Evolutionary conservation across 1,140 invertebrate genomes (phyloP), one percentile per base, ranked within the genome.

Genomic region (Aphidius gifuensis): DNA sequence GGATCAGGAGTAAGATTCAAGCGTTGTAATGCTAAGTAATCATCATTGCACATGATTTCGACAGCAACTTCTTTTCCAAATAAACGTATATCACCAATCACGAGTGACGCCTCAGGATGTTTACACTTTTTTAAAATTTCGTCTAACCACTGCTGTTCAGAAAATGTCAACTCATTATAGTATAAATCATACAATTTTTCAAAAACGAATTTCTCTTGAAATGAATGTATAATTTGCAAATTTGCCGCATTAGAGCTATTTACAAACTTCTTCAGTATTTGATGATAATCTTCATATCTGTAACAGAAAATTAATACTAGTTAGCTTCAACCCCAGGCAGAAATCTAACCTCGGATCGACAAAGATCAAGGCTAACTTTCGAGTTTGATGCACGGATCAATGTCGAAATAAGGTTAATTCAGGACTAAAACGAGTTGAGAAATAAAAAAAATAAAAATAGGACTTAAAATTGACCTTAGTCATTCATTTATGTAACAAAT

Each of bases 211-310:
- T 21, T 40, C 4, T 32, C 39, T 16, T 49, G 48, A 21, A 60
- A 64, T 23, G 23, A 54, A 23, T 64, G 42, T 5, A 51, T 16
- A 47, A 64, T 60, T 64, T 64, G 63, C n/a, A 54, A 6, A 5
- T 42, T 11, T 6, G 49, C 58, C 6, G 44, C 43, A 23, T 64
- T 43, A 6, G 63, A 64, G 23, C 63, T 64, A 23, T 57, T 23
- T 40, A 64, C 58, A 54, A 47, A 64, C 38, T 54, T 60, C 42
- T 43, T 44, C 5, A 68, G 11, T 43, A 23, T 11, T 38, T 51
- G 54, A 58, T 67, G 44, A 21, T 21, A 50, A 60, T 66, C 38
- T 54, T 68, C 64, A 57, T 49, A 66, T 21, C 16, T 16, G 16
- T 16, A 16, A 16, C 16, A 16, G 16, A 16, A 16, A 16, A 16